Evolutionary conservation across 1,140 invertebrate genomes (phyloP), one percentile per base, ranked within the genome.

Genomic region (Spodoptera litura): DNA sequence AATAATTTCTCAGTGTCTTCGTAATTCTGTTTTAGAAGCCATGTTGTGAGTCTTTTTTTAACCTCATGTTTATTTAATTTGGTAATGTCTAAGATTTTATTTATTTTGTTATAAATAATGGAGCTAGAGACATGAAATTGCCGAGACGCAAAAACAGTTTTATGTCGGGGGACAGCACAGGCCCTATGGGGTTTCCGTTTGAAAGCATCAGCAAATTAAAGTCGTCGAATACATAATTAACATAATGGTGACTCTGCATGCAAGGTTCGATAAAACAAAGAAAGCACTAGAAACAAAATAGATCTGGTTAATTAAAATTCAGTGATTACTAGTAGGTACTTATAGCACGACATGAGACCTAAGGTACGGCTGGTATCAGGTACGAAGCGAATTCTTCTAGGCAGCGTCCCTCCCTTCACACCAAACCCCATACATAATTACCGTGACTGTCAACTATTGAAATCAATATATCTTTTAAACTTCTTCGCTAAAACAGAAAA

Each of bases 281-380:
- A 58, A 73, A 55, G 31, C 51, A 73, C 38, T 49, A 27, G 49
- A 49, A 73, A 72, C 68, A 72, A 55, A 55, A 58, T 25, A 13
- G 31, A 59, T 5, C 12, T 20, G 72, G 68, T 62, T 89, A 89
- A 87, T 89, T 86, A 88, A 78, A 77, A 83, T 83, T 79, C 59
- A 77, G 75, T 83, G 88, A 89, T 91, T 91, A 87, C 66, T 59
- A 79, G 70, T 75, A 44, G 38, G 38, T 44, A 44, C 6, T 44
- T 44, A 76, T 79, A 76, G 84, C 84, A 86, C 83, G 84, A 82
- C 74, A 83, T 75, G 12, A 83, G 53, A 77, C 49, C 76, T 80
- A 83, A 20, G 78, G 83, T 35, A 83, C 86, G 58, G 68, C 20
- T 82, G 85, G 89, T 92, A 79, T 85, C 89, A 85, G 90, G 89